Conservation (phyloP, 2,797 vertebrate species). For the Platalea minor region DNA sequence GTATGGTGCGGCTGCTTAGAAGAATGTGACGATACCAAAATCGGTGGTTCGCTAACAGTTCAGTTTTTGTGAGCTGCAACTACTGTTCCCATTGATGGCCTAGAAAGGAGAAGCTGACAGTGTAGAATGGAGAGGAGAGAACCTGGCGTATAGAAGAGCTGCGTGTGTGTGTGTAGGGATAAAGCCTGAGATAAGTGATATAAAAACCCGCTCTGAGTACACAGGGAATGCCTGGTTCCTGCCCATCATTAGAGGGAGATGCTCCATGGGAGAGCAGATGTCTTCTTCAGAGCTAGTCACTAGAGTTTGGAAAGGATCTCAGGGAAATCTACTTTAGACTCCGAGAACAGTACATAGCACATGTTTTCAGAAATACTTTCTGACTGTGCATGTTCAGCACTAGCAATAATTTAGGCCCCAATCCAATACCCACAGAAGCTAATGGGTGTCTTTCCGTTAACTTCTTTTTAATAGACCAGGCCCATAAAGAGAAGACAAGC, state of each 20-base stretch:
- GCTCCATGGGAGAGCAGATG: not conserved
- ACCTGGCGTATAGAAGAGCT: constrained; percentile 69
- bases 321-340: not conserved
- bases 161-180: not conserved
- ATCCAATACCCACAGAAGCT: constrained; percentile 57
- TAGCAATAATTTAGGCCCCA: constrained; percentile 55
- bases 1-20: not conserved
- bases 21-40: not conserved
- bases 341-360: not conserved
- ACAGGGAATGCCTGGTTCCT: constrained; percentile 79
- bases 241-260: constrained; percentile 42
- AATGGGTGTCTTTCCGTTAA: constrained; percentile 48
- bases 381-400: not conserved
- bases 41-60: constrained; percentile 71
- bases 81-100: constrained; percentile 77
- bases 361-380: constrained; percentile 31
- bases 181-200: constrained; percentile 69
- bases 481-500: constrained; percentile 51
- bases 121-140: constrained; percentile 37
- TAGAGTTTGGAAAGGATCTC: not conserved
- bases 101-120: constrained; percentile 70
- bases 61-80: constrained; percentile 74
- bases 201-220: constrained; percentile 71
- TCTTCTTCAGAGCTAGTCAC: not conserved
- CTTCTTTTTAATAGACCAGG: constrained; percentile 46